phyloP scores from a whole-genome alignment of 2,888 invertebrate genomes.

The Steinernema hermaphroditum region DNA sequence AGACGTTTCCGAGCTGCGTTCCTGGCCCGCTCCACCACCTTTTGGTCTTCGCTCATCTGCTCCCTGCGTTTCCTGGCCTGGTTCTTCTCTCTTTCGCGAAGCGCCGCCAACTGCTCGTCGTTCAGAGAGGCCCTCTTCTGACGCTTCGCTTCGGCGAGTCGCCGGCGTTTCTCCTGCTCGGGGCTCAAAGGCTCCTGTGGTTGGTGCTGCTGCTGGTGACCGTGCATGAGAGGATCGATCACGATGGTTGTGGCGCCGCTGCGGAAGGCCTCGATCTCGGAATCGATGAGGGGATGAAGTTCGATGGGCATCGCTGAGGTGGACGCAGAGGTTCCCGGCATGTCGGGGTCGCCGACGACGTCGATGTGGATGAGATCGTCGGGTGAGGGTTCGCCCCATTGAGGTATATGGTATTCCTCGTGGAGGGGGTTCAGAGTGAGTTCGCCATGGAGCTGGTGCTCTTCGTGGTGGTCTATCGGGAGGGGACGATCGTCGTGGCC shows the following conservation, averaged over 20 bases:
- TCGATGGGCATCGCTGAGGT: background rate
- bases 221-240: background rate
- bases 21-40: background rate
- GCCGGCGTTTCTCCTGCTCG: background rate
- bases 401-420: background rate
- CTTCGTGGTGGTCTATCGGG: background rate
- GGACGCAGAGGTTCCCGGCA: background rate
- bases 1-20: background rate
- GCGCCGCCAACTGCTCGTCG: background rate
- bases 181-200: background rate
- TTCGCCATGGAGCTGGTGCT: background rate
- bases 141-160: slow-evolving; percentile 5
- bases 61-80: background rate
- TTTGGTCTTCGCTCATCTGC: slow-evolving; percentile 5
- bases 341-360: slow-evolving; percentile 15
- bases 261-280: background rate
- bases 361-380: slow-evolving; percentile 1
- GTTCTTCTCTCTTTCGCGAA: slow-evolving; percentile 8
- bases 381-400: background rate
- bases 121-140: background rate
- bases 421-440: background rate
- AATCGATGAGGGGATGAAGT: background rate
- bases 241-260: background rate
- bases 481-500: slow-evolving; percentile 13
- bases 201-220: no score